Percentiles rank a stretch among this genome's conserved stretches.
These are phyloP conservation scores for Trichonephila clavipes DNA, from an alignment of 1,140 invertebrate genomes.

Conservation along the genomic window DNA sequence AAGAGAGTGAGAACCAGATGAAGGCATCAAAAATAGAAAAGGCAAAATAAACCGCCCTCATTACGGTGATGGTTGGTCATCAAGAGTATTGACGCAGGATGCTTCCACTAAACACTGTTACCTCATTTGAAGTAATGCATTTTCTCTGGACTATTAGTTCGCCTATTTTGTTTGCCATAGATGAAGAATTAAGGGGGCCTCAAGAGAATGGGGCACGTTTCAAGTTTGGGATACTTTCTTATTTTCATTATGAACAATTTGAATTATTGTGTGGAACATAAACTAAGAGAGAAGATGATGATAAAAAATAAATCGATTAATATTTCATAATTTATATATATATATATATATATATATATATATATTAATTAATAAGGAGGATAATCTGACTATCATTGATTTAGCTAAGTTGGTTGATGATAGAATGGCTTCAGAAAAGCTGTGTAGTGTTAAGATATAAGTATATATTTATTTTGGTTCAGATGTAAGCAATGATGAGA, in stretches of 20 bases:
- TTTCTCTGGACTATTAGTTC: slow-evolving; percentile 40
- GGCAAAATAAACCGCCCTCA: slow-evolving; percentile 40
- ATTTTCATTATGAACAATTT: neutral
- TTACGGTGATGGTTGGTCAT: slow-evolving; percentile 36
- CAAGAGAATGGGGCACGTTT: slow-evolving; percentile 12
- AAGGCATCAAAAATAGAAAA: slow-evolving; percentile 48
- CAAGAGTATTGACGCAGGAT: slow-evolving; percentile 36
- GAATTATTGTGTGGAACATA: neutral
- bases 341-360: too few species aligned
- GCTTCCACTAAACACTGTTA: slow-evolving; percentile 52
- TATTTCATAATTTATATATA: neutral
- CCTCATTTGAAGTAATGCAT: slow-evolving; percentile 44
- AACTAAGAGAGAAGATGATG: neutral
- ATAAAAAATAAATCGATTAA: neutral
- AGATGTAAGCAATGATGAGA: too few species aligned
- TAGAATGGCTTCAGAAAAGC: too few species aligned
- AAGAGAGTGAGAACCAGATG: neutral
- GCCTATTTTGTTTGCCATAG: slow-evolving; percentile 24
- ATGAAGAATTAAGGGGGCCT: slow-evolving; percentile 35
- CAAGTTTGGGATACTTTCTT: neutral
- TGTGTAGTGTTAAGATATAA: too few species aligned
- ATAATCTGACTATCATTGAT: neutral
- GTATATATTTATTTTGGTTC: too few species aligned
- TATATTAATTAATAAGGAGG: neutral
- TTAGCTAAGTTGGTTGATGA: neutral